Conservation (phyloP, 2,797 vertebrate genomes). For the Eurystomus glaucurus region DNA sequence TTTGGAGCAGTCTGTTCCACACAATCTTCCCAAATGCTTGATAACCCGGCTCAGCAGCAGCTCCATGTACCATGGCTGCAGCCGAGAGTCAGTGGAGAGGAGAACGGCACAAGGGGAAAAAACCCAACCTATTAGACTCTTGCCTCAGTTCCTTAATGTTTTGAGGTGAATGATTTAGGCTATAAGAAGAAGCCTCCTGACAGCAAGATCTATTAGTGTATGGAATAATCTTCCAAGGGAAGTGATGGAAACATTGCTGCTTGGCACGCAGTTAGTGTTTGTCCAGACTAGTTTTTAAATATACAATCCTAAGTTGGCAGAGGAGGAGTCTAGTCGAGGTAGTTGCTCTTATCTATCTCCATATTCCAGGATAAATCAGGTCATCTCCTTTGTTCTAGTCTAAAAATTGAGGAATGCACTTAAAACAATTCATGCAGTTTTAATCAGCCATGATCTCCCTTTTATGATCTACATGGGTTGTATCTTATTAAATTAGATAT, state of each 20-base stretch:
- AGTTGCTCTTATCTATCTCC: conserved; percentile 75
- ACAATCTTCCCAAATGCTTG: background rate
- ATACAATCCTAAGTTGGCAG: conserved; percentile 69
- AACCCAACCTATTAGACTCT: conserved; percentile 9
- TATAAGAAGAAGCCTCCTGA: conserved; percentile 61
- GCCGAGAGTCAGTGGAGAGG: background rate
- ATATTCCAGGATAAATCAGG: conserved; percentile 76
- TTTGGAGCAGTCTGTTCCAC: background rate
- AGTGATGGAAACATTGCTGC: conserved; percentile 71
- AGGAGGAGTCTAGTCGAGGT: conserved; percentile 70
- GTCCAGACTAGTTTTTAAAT: conserved; percentile 78
- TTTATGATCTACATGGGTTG: conserved; percentile 76
- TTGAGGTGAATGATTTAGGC: conserved; percentile 52
- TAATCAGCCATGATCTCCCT: conserved; percentile 77
- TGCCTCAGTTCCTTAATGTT: conserved; percentile 53
- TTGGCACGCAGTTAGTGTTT: conserved; percentile 72
- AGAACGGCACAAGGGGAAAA: conserved; percentile 15
- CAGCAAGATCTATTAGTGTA: conserved; percentile 70
- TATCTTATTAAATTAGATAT: conserved; percentile 76
- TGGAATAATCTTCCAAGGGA: conserved; percentile 70
- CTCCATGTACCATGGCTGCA: rapidly evolving
- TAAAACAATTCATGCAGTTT: conserved; percentile 78
- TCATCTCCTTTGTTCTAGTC: conserved; percentile 75
- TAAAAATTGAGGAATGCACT: conserved; percentile 77
- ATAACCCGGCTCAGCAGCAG: background rate